Base-by-base conservation (phyloP, 2,797 vertebrate genomes). In the Sebastes glaucus region DNA sequence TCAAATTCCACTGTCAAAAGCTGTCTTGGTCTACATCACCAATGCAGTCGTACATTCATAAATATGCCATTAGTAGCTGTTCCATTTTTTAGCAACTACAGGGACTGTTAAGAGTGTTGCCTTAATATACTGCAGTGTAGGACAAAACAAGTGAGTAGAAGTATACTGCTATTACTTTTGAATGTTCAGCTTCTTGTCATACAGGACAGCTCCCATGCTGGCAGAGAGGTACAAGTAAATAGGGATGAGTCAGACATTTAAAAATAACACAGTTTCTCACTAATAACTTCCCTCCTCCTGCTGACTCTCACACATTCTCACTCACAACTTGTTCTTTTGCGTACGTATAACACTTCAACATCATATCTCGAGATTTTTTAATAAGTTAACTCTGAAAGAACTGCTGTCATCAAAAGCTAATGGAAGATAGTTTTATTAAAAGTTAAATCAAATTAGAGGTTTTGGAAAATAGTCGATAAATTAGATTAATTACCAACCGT, bases 221-320 rank as follows among this genome's bases (percentile, higher is more conserved):
- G 55, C 75, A 83, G 42, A 75, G 55, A 67, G 57, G 75, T 71
- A 56, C 79, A 84, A 78, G 79, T 73, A 78, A 83, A 84, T 78
- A 81, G 65, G 86, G 65, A 90, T 89, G 88, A 92, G 83, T 91
- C 91, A 90, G 86, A 78, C 70, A 84, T 82, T 64, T 87, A 88
- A 87, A 92, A 90, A 94, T 88, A 91, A 81, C 86, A 72, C 57
- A 23, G 52, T 78, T 90, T 90, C 84, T 83, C 85, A 57, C 84
- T 66, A 62, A 86, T 79, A 80, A 79, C 67, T 88, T 82, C 35
- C 80, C 81, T 89, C 75, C 82, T 63, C 65, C 76, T 84, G 80
- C 78, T 64, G 80, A 84, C 88, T 86, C 72, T 88, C 86, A 68
- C 85, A 85, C 87, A 64, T 82, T 85, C 77, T 80, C 85, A 77